Base-by-base conservation (phyloP, 2,797 vertebrate species). In the Hypotaenidia okinawae region DNA sequence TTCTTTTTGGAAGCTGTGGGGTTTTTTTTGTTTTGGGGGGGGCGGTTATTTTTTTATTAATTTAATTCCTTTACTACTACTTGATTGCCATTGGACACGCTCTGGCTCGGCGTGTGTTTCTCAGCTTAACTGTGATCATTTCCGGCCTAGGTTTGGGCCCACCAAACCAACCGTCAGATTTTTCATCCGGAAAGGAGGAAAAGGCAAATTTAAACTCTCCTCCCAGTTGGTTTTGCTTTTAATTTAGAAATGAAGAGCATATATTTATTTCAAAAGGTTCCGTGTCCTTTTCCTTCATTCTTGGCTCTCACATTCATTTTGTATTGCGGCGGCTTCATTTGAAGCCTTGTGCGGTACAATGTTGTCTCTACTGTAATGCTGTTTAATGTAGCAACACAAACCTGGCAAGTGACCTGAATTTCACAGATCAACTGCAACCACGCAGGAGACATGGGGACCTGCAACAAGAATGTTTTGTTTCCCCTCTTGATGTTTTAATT, bases 371-470 rank as follows among this genome's bases (percentile, higher is more conserved):
- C 84, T 89, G 90, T 97, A 97, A 97, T 95, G 94, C 91, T 96
- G 97, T 95, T 97, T 97, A 97, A 97, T 97, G 97, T 97, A 97
- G 95, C 97, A 97, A 96, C 92, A 97, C 95, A 97, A 97, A 97
- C 94, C 97, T 97, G 96, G 97, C 97, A 97, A 97, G 96, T 97
- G 97, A 97, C 97, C 97, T 96, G 97, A 97, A 97, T 97, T 97
- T 97, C 96, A 95, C 95, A 97, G 94, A 97, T 97, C 97, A 97
- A 84, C 95, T 96, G 94, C 90, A 97, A 90, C 94, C 95, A 93
- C 92, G 86, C 72, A 82, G 92, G 95, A 97, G 97, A 90, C 22
- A 17, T 64, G 78, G 89, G 84, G 94, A 96, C 95, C 91, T 89
- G 93, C 96, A 96, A 97, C 93, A 97, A 95, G 94, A 96, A 96